phyloP scores from a whole-genome alignment of 2,888 invertebrate species.

The Trissolcus japonicus region DNA sequence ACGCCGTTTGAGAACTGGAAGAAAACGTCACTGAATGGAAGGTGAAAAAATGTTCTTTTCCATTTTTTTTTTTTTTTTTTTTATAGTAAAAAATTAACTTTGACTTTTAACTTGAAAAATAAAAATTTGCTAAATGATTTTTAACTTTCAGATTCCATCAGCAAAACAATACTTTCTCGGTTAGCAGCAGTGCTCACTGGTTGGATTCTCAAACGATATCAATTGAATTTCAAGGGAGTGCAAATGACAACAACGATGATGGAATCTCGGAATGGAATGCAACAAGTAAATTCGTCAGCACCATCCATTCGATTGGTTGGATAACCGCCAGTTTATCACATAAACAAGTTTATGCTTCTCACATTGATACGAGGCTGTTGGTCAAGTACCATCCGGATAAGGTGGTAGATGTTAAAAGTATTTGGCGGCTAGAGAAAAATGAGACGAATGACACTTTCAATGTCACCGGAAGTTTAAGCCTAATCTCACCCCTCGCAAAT shows the following conservation, averaged over 20 bases:
- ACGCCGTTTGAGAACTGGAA: constrained; percentile 81
- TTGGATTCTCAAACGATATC: constrained; percentile 80
- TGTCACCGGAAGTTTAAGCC: constrained; percentile 81
- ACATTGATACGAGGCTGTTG: constrained; percentile 75
- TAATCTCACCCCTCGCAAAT: constrained; percentile 82
- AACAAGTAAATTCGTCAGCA: constrained; percentile 78
- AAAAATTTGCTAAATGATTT: neutral
- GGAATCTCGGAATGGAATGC: constrained; percentile 77
- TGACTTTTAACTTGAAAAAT: too few species aligned
- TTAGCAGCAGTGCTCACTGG: constrained; percentile 80
- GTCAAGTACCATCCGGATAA: constrained; percentile 83
- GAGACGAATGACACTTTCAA: constrained; percentile 78
- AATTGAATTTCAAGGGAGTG: constrained; percentile 79
- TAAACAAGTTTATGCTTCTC: constrained; percentile 76
- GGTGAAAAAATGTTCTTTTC: constrained; percentile 69
- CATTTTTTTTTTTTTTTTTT: neutral
- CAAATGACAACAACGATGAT: constrained; percentile 73
- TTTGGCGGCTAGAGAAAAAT: constrained; percentile 82
- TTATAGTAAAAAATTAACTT: neutral
- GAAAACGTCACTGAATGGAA: constrained; percentile 77
- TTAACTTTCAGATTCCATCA: constrained; percentile 77
- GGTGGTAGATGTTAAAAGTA: constrained; percentile 82
- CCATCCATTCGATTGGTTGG: constrained; percentile 79
- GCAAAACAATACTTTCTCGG: constrained; percentile 76
- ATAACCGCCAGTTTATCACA: constrained; percentile 79